These are phyloP conservation scores for Arremon aurantiirostris DNA, from an alignment of 2,797 vertebrate species.

Conservation along the genomic window DNA sequence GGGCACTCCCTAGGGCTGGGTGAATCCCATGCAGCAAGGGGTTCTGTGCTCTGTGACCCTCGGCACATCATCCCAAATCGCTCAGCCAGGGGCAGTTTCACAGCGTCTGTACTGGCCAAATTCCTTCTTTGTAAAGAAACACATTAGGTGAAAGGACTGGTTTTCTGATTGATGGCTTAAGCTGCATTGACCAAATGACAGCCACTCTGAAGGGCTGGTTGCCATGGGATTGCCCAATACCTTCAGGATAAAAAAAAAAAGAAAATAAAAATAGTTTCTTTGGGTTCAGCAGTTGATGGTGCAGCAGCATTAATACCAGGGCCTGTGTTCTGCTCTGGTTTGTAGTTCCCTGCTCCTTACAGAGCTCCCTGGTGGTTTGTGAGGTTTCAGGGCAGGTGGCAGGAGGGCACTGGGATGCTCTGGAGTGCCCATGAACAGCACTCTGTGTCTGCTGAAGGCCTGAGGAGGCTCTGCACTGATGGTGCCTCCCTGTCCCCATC, in stretches of 20 bases:
- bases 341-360: not conserved
- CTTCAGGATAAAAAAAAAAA: not conserved
- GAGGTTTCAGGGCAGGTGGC: not conserved
- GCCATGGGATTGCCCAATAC: not conserved
- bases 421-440: fast-evolving
- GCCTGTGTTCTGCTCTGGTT: not conserved
- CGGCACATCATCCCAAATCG: not conserved
- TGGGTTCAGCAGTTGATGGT: not conserved
- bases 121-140: not conserved
- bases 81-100: not conserved
- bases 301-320: not conserved
- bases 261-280: not conserved
- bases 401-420: not conserved
- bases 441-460: not conserved
- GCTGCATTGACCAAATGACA: not conserved
- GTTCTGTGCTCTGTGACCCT: not conserved
- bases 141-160: not conserved
- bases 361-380: not conserved
- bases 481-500: not conserved
- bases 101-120: not conserved
- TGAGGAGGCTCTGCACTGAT: not conserved
- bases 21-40: not conserved
- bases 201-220: not conserved
- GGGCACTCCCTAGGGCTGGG: not conserved
- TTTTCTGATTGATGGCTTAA: not conserved